Percentiles rank a stretch among this genome's conserved stretches.
Conservation (phyloP, 2,888 invertebrate species). For the Drosophila phalerata region DNA sequence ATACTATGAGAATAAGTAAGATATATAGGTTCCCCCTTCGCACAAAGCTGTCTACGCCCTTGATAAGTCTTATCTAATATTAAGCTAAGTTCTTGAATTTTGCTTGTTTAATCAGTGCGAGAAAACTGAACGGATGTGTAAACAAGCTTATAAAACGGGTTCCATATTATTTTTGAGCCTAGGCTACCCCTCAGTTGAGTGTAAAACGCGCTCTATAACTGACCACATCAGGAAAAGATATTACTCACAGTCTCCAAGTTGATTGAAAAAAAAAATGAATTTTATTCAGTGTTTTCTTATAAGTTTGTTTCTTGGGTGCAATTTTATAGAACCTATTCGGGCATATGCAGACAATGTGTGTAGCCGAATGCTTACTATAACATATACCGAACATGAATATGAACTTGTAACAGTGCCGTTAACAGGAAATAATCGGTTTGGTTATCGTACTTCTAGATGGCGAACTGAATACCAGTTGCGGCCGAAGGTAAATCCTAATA, state of each 20-base stretch:
- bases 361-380: background rate
- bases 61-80: slow-evolving; percentile 11
- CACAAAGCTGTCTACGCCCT: too few species aligned
- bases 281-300: background rate
- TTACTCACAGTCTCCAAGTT: background rate
- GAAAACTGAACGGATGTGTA: slow-evolving; percentile 29
- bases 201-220: slow-evolving; percentile 4
- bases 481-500: background rate
- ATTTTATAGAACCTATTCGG: background rate
- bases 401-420: background rate
- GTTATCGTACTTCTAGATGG: background rate
- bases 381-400: background rate
- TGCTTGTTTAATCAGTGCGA: background rate
- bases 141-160: background rate
- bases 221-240: background rate
- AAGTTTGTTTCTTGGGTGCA: background rate
- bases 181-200: slow-evolving; percentile 18
- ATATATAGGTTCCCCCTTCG: too few species aligned
- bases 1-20: too few species aligned
- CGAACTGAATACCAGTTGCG: background rate
- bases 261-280: background rate
- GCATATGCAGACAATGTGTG: slow-evolving; percentile 1
- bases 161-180: background rate
- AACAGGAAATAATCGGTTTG: background rate
- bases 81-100: slow-evolving; percentile 14